A percentile compares a stretch with the other conserved stretches of the same genome.
Conservation (phyloP, 2,797 vertebrate genomes). For the Molossus molossus region DNA sequence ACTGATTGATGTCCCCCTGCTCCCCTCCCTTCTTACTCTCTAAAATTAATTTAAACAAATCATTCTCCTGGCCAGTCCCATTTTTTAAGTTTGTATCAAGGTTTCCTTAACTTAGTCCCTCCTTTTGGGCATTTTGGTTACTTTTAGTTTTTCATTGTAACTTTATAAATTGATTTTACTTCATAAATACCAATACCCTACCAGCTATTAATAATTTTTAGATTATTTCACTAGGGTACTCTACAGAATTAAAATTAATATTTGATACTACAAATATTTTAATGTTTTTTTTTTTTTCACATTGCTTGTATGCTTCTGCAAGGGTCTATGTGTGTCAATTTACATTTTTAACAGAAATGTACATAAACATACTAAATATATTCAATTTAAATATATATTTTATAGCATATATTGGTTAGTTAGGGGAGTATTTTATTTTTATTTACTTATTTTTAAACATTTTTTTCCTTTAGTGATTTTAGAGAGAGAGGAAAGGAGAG, state of each 20-base stretch:
- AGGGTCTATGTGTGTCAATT: neutral
- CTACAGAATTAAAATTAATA: neutral
- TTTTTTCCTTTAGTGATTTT: too few species aligned
- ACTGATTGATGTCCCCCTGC: too few species aligned
- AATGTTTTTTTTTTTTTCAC: neutral
- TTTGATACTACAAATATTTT: neutral
- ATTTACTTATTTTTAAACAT: too few species aligned
- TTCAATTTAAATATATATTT: neutral
- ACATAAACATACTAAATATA: neutral
- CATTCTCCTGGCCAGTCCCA: neutral
- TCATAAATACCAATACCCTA: neutral
- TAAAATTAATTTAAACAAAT: neutral
- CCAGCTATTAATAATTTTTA: neutral
- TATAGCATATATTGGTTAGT: neutral
- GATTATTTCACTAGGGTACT: neutral
- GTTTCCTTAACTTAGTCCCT: neutral
- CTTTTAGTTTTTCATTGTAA: neutral
- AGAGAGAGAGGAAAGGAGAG: too few species aligned
- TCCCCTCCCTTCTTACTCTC: too few species aligned
- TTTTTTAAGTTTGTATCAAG: neutral
- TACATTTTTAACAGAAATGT: neutral
- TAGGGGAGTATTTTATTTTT: too few species aligned
- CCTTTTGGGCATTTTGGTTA: neutral
- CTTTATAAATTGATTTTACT: neutral
- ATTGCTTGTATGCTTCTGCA: neutral